Conservation (phyloP, 2,797 vertebrate species). For the Intellagama lesueurii region DNA sequence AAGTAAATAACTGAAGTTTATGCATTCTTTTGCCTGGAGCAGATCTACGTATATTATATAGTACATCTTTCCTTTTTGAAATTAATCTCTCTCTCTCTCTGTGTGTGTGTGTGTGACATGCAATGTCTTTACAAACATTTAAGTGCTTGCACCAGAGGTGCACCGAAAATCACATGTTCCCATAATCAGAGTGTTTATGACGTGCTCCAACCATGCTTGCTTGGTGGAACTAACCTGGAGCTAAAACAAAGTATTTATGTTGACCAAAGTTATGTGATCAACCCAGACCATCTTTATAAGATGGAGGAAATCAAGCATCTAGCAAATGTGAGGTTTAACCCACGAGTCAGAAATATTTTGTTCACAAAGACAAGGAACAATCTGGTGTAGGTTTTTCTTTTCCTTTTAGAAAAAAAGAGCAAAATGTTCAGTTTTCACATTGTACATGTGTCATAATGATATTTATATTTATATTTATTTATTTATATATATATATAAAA, state of each 20-base stretch:
- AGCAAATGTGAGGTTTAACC: constrained; percentile 83
- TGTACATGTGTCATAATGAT: constrained; percentile 88
- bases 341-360: constrained; percentile 81
- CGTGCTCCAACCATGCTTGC: constrained; percentile 61
- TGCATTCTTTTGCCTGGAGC: too few species aligned
- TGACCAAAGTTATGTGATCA: constrained; percentile 81
- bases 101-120: not conserved
- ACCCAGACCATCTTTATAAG: constrained; percentile 75
- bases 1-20: not conserved
- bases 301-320: constrained; percentile 81
- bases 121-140: too few species aligned
- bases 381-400: constrained; percentile 56
- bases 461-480: constrained; percentile 94
- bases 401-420: constrained; percentile 75
- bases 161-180: not conserved
- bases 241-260: constrained; percentile 93
- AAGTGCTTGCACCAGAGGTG: not conserved
- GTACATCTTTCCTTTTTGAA: not conserved
- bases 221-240: constrained; percentile 86
- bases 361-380: constrained; percentile 88
- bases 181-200: not conserved
- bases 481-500: constrained; percentile 88
- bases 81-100: not conserved
- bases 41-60: too few species aligned
- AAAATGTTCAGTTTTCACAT: constrained; percentile 92